These are phyloP conservation scores for Spheniscus mendiculus DNA, from an alignment of 2,113 vertebrate genomes.

Conservation along the genomic window DNA sequence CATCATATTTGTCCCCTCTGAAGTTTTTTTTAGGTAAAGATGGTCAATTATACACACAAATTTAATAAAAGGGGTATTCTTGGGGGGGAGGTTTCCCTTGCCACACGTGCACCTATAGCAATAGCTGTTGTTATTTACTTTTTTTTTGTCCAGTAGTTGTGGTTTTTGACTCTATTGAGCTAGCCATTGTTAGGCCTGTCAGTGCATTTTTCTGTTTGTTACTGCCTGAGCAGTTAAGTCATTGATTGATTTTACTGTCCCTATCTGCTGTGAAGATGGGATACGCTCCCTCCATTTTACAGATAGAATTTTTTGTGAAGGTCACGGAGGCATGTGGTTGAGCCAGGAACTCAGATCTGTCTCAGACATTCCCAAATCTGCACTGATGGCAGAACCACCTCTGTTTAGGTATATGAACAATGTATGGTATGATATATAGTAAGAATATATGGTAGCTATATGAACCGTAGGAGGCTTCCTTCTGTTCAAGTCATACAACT, in stretches of 20 bases:
- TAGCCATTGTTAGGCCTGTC: background rate
- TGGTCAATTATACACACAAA: background rate
- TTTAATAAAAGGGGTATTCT: background rate
- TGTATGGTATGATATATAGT: background rate
- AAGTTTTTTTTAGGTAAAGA: background rate
- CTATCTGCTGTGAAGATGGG: background rate
- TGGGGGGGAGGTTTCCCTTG: rapidly evolving
- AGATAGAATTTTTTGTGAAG: background rate
- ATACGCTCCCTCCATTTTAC: rapidly evolving
- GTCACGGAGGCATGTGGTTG: background rate
- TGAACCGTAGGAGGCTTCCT: background rate
- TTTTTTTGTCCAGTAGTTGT: background rate
- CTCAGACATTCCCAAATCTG: background rate
- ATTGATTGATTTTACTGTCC: background rate
- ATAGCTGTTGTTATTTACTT: background rate
- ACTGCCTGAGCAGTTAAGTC: background rate
- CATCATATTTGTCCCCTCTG: background rate
- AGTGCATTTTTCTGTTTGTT: background rate
- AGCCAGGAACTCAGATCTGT: background rate
- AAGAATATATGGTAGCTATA: background rate
- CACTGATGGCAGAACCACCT: background rate
- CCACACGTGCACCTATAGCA: background rate
- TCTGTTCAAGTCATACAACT: background rate
- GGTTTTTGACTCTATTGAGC: background rate
- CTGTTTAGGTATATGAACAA: background rate